Base-by-base conservation (phyloP, 2,888 invertebrate species). In the Troglohyphantes excavatus region DNA sequence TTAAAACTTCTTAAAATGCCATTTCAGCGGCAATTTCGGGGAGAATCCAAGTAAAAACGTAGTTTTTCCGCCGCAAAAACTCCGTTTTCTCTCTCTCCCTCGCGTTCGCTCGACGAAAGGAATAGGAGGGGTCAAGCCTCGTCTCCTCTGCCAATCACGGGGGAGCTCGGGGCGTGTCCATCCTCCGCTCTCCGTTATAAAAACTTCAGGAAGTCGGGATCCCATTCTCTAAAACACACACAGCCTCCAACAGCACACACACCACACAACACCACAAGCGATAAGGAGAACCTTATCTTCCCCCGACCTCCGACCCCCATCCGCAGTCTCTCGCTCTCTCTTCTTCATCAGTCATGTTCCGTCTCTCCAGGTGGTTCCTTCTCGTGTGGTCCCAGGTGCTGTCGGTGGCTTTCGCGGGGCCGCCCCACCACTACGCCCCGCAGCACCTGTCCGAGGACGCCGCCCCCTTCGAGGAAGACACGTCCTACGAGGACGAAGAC, bases 141-240 rank as follows among this genome's bases (percentile, higher is more conserved):
- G 43, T 90, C 78, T 76, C 75, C 84, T 79, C 84, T 82, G 81
- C 90, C 90, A 90, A 90, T 90, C 90, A 79, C 53, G 75, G 78
- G 84, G 88, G 72, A 76, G 61, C 43, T 53, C n/a, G 67, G 81
- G 90, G 90, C 85, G 90, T 75, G 86, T 75, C 85, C 53, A 46
- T 23, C 6, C 72, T 59, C 17, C 27, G 2, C 33, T 63, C 39
- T 65, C 75, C 39, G 65, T 53, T 90, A 90, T 90, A 90, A 86
- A 90, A 86, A 70, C 43, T 61, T 59, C 63, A 27, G 81, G 53
- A 76, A 73, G 86, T 70, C 19, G 26, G 46, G 39, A 59, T 21
- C 21, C 17, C 46, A 39, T 72, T 82, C 85, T 90, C 90, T 78
- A 72, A 61, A 43, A 85, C 79, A 81, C 75, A 73, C 63, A 68